Base-by-base conservation (phyloP, 2,113 vertebrate genomes). In the Alouatta palliata region DNA sequence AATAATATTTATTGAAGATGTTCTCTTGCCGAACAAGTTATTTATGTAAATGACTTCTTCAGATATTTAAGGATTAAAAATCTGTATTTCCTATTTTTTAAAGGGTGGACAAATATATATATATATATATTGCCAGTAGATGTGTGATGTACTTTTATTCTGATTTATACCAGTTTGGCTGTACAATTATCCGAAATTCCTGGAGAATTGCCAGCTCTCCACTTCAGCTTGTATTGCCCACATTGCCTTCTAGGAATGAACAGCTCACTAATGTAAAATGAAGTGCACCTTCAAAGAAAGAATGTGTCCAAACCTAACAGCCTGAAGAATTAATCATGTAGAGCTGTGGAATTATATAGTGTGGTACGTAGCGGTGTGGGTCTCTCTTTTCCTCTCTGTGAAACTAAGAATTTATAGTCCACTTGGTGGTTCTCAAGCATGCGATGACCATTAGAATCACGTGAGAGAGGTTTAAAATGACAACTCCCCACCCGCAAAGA, bases 1-100 rank as follows among this genome's bases (percentile, higher is more conserved):
- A 45, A 45, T 71, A 64, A 58, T 75, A 91, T 58, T 90, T 91
- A 79, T 81, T 85, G 79, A 61, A 20, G 19, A n/a, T 79, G 14
- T 47, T 40, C 37, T 89, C 27, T 32, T 88, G 16, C 21, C 12
- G 5, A 93, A 40, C 40, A 95, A 82, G 43, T 80, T 80, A 64
- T 45, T 87, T 77, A 35, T 25, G 21, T 21, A 91, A 68, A 61
- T 52, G 3, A 8, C 10, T 52, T 92, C 49, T 61, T 96, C 14
- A 49, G 14, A 61, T 91, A 21, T 94, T 83, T 66, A 66, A 35
- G 27, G 12, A 77, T 45, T 66, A 89, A 80, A 86, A 71, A 61
- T 58, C 14, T 56, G 30, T 77, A 23, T 40, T 88, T 79, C 35
- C 16, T 61, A 13, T 47, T 91, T 92, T 73, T 70, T 40, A 45